phyloP scores from a whole-genome alignment of 2,113 vertebrate genomes.

The Urocitellus parryii region DNA sequence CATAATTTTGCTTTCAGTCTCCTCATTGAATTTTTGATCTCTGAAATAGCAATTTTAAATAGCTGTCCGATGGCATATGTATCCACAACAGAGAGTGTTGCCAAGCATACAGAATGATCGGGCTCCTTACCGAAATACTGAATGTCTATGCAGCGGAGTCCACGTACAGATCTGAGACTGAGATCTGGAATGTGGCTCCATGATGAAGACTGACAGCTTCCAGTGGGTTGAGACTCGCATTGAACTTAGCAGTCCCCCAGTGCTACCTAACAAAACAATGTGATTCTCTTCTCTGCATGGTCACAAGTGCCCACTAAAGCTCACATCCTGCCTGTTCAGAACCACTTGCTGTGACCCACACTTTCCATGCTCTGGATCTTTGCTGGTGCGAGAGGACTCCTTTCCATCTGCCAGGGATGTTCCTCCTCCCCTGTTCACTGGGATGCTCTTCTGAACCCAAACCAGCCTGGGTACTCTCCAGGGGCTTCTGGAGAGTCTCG shows the following conservation, averaged over 20 bases:
- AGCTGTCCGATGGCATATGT: background rate
- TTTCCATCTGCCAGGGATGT: background rate
- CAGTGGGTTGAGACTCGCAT: background rate
- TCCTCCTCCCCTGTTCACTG: background rate
- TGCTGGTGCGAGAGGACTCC: background rate
- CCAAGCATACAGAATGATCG: conserved; percentile 26
- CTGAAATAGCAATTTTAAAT: conserved; percentile 52
- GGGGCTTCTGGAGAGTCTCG: background rate
- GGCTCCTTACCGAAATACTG: background rate
- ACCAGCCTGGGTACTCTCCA: too few relatives aligned
- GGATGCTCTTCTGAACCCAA: background rate
- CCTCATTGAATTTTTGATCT: conserved; percentile 53
- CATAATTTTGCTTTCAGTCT: conserved; percentile 44
- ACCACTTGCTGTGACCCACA: background rate
- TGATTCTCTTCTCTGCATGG: background rate
- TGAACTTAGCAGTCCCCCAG: background rate
- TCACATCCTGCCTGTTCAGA: background rate
- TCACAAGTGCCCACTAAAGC: background rate
- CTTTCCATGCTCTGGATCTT: background rate
- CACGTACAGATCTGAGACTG: background rate
- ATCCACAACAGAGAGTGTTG: conserved; percentile 13
- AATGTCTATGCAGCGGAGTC: background rate
- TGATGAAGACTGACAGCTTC: background rate
- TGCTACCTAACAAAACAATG: background rate
- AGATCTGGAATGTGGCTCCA: background rate